Conservation (phyloP, 2,113 vertebrate genomes). For the Formicarius rufipectus region DNA sequence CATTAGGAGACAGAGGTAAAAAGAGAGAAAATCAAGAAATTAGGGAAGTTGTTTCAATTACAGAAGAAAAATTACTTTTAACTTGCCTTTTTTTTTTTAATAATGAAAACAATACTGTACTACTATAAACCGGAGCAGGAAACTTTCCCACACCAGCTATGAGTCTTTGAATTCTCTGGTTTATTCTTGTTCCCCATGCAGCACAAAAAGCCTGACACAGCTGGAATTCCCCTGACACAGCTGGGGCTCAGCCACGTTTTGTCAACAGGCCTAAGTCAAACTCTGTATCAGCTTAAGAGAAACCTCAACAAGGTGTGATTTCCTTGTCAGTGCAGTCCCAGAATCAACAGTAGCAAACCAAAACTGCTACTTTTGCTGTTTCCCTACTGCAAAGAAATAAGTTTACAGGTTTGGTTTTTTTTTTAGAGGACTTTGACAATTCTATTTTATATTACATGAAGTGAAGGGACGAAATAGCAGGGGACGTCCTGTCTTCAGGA, state of each 20-base stretch:
- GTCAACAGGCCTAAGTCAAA: neutral
- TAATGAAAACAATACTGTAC: neutral
- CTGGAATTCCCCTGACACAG: neutral
- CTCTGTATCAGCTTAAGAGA: neutral
- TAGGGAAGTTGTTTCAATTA: neutral
- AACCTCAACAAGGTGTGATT: neutral
- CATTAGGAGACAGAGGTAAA: neutral
- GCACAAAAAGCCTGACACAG: neutral
- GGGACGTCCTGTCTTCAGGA: neutral
- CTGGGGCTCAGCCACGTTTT: neutral
- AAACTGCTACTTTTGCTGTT: neutral
- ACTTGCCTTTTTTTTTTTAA: neutral
- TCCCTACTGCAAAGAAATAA: neutral
- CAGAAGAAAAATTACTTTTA: neutral
- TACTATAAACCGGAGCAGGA: neutral
- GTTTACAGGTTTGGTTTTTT: neutral
- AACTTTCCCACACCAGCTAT: neutral
- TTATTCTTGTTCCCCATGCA: neutral
- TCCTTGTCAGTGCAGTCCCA: neutral
- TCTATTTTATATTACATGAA: neutral
- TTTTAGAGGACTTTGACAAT: neutral
- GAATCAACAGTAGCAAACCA: neutral
- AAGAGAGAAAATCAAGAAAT: neutral
- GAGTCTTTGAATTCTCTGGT: neutral
- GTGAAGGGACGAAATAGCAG: neutral